Percentiles rank a stretch among this genome's conserved stretches.
Conservation (phyloP, 2,888 invertebrate species). For the Tipula unca region DNA sequence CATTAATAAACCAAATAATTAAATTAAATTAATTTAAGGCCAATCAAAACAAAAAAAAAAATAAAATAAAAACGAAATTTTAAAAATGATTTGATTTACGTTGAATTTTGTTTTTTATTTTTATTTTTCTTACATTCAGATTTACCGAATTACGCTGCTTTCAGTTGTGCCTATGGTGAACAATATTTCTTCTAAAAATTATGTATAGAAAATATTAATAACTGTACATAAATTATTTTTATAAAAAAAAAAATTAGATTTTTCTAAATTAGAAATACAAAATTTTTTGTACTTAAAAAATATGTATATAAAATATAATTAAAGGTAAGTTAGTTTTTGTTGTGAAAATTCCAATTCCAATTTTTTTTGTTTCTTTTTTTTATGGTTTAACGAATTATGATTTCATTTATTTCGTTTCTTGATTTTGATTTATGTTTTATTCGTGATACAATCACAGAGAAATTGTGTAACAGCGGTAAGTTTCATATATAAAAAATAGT, state of each 20-base stretch:
- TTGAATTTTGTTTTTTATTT: conserved; percentile 18
- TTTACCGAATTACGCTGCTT: conserved; percentile 20
- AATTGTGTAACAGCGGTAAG: not conserved
- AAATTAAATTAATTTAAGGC: not conserved
- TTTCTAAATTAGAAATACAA: conserved; percentile 9
- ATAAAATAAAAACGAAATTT: conserved; percentile 19
- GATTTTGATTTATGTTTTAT: not conserved
- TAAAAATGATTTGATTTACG: conserved; percentile 16
- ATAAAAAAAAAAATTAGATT: conserved; percentile 2
- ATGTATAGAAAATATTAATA: not conserved
- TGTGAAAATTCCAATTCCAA: not conserved
- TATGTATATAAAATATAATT: not conserved
- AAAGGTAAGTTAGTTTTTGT: conserved; percentile 19
- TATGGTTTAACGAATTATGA: not conserved
- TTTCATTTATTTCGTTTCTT: not conserved
- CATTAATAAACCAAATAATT: conserved; percentile 22
- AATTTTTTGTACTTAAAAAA: not conserved
- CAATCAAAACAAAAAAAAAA: conserved; percentile 19
- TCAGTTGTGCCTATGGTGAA: conserved; percentile 21
- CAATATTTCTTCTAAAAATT: conserved; percentile 20
- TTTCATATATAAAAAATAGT: too few species aligned
- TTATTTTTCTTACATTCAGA: conserved; percentile 20
- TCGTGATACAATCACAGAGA: not conserved
- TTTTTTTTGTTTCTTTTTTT: not conserved
- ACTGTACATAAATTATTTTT: conserved; percentile 14